These are phyloP conservation scores for Aphrophora alni DNA, from an alignment of 2,888 invertebrate species.

Conservation along the genomic window DNA sequence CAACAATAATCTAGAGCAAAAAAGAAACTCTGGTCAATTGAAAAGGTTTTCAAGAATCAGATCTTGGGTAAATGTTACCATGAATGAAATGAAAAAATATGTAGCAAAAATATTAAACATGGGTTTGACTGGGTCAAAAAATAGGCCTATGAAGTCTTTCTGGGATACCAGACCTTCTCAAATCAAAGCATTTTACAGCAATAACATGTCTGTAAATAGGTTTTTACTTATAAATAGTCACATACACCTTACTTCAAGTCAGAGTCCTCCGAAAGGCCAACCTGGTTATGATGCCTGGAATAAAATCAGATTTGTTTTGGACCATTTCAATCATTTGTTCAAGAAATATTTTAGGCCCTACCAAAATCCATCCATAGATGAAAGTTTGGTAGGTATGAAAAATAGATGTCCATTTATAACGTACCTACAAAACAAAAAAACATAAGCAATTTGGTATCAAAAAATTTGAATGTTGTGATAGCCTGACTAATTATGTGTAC, in stretches of 20 bases:
- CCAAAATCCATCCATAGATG: conserved; percentile 22
- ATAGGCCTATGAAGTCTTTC: background rate
- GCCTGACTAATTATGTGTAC: conserved; percentile 9
- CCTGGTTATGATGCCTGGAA: too few species aligned
- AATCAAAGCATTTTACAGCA: background rate
- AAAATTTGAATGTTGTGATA: conserved; percentile 26
- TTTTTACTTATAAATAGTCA: background rate
- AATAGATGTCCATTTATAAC: too few species aligned
- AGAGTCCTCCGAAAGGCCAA: background rate
- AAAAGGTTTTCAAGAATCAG: conserved; percentile 21
- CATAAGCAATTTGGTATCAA: too few species aligned
- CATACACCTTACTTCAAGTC: too few species aligned
- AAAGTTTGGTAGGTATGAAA: too few species aligned
- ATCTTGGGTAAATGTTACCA: too few species aligned
- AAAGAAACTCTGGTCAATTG: too few species aligned
- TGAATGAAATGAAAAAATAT: conserved; percentile 10
- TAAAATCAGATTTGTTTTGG: too few species aligned
- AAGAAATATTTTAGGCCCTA: too few species aligned
- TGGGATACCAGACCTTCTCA: conserved; percentile 13
- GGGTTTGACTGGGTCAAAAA: too few species aligned
- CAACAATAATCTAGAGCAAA: too few species aligned
- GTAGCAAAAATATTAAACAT: conserved; percentile 11
- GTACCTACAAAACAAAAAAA: conserved; percentile 24
- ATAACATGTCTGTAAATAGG: too few species aligned
- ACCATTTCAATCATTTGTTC: background rate